A percentile compares a stretch with the other conserved stretches of the same genome.
Evolutionary conservation across 2,797 vertebrate genomes (phyloP).

Genomic region (Crax fasciolata): DNA sequence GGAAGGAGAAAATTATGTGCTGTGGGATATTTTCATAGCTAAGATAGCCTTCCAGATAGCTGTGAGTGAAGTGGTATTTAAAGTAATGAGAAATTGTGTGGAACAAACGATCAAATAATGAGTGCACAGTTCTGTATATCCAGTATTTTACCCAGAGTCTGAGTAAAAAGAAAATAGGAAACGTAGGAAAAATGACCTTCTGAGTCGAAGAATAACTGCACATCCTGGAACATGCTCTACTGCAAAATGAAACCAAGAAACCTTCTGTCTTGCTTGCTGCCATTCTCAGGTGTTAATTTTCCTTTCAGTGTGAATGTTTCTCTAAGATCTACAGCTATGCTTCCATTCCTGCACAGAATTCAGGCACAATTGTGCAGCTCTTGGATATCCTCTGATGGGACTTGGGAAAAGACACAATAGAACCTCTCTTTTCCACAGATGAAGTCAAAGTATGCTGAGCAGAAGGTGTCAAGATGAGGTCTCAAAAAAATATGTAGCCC

Average conservation of each 20-base stretch:
- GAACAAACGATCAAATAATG: neutral
- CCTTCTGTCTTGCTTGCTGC: neutral
- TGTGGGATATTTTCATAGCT: neutral
- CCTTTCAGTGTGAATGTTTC: neutral
- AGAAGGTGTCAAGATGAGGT: neutral
- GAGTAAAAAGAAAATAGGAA: neutral
- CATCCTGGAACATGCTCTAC: neutral
- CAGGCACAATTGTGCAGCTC: rapidly evolving
- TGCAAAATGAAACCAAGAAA: neutral
- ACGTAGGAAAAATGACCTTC: neutral
- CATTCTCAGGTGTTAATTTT: neutral
- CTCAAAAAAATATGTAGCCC: neutral
- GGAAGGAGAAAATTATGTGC: neutral
- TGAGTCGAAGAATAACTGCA: neutral
- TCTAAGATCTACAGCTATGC: neutral
- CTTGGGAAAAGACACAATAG: neutral
- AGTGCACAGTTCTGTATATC: neutral
- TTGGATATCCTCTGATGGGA: neutral
- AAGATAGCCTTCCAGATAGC: neutral
- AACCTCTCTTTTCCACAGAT: neutral
- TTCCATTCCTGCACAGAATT: neutral
- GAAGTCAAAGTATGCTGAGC: neutral
- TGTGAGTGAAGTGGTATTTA: neutral
- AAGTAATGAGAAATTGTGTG: neutral
- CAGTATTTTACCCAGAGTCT: neutral